Conservation (phyloP, 1,140 invertebrate species). For the Zaprionus africanus region DNA sequence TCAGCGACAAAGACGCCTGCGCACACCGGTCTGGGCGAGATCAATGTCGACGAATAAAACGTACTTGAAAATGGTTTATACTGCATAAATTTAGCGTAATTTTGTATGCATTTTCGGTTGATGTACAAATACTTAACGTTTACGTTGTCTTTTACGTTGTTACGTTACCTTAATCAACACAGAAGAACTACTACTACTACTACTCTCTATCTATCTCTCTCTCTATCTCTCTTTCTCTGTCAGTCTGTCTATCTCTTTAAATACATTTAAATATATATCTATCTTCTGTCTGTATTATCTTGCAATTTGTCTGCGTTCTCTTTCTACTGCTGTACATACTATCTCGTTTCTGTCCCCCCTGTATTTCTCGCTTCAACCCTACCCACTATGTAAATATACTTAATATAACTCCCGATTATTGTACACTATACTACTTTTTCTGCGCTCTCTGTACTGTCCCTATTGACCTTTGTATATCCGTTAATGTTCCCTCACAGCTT, state of each 20-base stretch:
- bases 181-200: slow-evolving; percentile 39
- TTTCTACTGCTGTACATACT: slow-evolving; percentile 69
- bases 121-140: slow-evolving; percentile 45
- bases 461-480: slow-evolving; percentile 39
- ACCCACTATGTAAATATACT: slow-evolving; percentile 49
- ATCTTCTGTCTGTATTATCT: slow-evolving; percentile 33
- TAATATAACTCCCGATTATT: slow-evolving; percentile 25
- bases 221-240: slow-evolving; percentile 37
- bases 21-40: slow-evolving; percentile 90
- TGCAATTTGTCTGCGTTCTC: slow-evolving; percentile 52
- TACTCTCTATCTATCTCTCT: slow-evolving; percentile 48
- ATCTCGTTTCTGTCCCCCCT: slow-evolving; percentile 56
- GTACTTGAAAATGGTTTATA: slow-evolving; percentile 77
- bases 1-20: slow-evolving; percentile 87
- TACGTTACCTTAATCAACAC: slow-evolving; percentile 67
- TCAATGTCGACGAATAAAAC: slow-evolving; percentile 85
- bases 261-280: slow-evolving; percentile 2
- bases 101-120: slow-evolving; percentile 64
- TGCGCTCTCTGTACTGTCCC: slow-evolving; percentile 36
- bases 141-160: slow-evolving; percentile 58
- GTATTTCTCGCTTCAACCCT: slow-evolving; percentile 61
- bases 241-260: slow-evolving; percentile 26
- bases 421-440: slow-evolving; percentile 32
- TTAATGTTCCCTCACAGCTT: slow-evolving; percentile 48
- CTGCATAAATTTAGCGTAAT: slow-evolving; percentile 45